These are phyloP conservation scores for Aspidiotus rigidus DNA, from an alignment of 2,888 invertebrate genomes.

Conservation along the genomic window DNA sequence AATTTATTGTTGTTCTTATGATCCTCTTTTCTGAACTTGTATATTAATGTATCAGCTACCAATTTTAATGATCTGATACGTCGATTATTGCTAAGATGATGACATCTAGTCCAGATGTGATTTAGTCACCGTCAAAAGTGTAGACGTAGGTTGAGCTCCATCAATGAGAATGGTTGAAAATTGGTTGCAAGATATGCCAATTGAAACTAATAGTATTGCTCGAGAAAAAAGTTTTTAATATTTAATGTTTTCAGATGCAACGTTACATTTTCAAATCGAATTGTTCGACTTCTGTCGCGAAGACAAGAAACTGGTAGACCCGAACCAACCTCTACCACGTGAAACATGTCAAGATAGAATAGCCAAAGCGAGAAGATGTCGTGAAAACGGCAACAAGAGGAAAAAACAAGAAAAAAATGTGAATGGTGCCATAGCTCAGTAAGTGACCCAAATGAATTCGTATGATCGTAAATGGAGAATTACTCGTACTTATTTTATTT, in stretches of 20 bases:
- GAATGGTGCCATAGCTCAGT: conserved; percentile 21
- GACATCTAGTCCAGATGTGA: too few relatives aligned
- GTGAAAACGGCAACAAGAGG: conserved; percentile 14
- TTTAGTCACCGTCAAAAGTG: too few relatives aligned
- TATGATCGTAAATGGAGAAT: too few relatives aligned
- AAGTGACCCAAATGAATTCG: not conserved
- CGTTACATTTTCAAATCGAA: conserved; percentile 65
- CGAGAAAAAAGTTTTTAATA: too few relatives aligned
- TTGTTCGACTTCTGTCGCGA: conserved; percentile 49
- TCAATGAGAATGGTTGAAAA: not conserved
- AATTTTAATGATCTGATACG: too few relatives aligned
- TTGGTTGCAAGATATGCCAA: not conserved
- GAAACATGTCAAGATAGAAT: conserved; percentile 17
- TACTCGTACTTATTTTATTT: too few relatives aligned
- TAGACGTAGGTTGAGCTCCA: too few relatives aligned
- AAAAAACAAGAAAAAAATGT: conserved; percentile 20
- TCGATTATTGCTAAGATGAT: too few relatives aligned
- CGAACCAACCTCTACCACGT: conserved; percentile 42
- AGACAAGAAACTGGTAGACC: conserved; percentile 46
- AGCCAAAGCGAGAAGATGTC: conserved; percentile 9
- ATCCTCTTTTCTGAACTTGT: too few relatives aligned
- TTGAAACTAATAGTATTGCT: too few relatives aligned
- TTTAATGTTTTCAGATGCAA: conserved; percentile 44
- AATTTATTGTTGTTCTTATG: too few relatives aligned
- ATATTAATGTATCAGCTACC: too few relatives aligned